Conservation (phyloP, 2,113 vertebrate genomes). For the Notechis scutatus region DNA sequence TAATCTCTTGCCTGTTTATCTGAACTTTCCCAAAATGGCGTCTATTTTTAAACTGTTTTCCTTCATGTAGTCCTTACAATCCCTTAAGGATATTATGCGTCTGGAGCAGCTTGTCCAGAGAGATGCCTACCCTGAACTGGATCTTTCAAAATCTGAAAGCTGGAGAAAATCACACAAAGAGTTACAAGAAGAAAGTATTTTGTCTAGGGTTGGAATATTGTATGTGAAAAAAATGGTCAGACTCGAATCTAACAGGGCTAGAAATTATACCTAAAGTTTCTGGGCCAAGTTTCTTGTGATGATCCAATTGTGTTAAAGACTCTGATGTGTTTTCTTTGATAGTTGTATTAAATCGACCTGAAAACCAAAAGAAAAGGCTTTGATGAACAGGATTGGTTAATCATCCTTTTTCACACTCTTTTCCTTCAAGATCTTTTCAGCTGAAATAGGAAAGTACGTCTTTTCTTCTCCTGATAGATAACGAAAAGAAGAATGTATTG, state of each 20-base stretch:
- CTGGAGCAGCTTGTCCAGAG: background rate
- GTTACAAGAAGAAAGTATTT: background rate
- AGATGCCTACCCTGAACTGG: background rate
- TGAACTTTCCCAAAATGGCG: background rate
- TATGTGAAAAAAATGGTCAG: background rate
- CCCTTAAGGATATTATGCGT: too few relatives aligned
- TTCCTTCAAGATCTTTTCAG: background rate
- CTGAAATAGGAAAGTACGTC: background rate
- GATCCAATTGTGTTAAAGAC: background rate
- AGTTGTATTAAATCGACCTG: background rate
- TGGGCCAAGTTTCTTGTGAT: background rate
- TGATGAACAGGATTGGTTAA: background rate
- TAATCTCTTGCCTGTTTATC: background rate
- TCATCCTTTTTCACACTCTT: background rate
- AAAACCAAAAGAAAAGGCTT: background rate
- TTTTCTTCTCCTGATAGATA: background rate
- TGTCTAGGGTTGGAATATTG: background rate
- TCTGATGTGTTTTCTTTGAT: background rate
- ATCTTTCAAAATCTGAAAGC: background rate
- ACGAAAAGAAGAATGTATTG: background rate
- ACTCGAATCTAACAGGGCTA: background rate
- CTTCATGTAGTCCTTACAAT: background rate
- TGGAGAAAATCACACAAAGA: background rate
- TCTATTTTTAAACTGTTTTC: background rate
- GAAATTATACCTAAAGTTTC: background rate